These are phyloP conservation scores for Florisuga fusca DNA, from an alignment of 2,797 vertebrate species.

Conservation along the genomic window DNA sequence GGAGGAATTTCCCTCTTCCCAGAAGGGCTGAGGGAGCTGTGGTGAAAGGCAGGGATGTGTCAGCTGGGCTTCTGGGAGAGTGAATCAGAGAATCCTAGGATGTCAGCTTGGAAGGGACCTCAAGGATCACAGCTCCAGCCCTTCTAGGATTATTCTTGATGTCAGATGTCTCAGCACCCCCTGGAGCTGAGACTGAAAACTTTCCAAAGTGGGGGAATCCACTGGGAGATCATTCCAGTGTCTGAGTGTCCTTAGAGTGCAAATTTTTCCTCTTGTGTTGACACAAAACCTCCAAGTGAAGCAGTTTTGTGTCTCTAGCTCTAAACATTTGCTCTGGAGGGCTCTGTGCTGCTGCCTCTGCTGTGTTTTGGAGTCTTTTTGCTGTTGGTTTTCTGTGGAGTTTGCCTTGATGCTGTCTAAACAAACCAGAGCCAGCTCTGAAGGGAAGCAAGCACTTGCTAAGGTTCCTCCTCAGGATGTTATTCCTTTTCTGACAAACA, in stretches of 20 bases:
- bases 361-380: background rate
- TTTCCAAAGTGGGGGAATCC: too few relatives aligned
- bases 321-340: accelerated
- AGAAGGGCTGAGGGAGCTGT: background rate
- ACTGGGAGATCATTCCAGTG: too few relatives aligned
- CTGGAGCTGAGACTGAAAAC: too few relatives aligned
- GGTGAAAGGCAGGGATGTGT: background rate
- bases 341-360: background rate
- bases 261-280: too few relatives aligned
- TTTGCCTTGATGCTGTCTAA: background rate
- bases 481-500: background rate
- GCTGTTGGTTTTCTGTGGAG: background rate
- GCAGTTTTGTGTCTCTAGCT: background rate
- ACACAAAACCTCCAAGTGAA: too few relatives aligned
- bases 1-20: background rate
- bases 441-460: background rate
- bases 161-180: too few relatives aligned
- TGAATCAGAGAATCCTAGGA: too few relatives aligned
- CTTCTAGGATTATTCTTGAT: too few relatives aligned
- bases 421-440: background rate
- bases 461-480: accelerated
- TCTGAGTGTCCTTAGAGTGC: too few relatives aligned
- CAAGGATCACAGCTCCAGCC: too few relatives aligned
- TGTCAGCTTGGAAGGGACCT: too few relatives aligned
- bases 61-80: background rate